Percentiles rank a stretch among this genome's conserved stretches.
These are phyloP conservation scores for Eupithecia subumbrata DNA, from an alignment of 2,888 invertebrate species.

Conservation along the genomic window DNA sequence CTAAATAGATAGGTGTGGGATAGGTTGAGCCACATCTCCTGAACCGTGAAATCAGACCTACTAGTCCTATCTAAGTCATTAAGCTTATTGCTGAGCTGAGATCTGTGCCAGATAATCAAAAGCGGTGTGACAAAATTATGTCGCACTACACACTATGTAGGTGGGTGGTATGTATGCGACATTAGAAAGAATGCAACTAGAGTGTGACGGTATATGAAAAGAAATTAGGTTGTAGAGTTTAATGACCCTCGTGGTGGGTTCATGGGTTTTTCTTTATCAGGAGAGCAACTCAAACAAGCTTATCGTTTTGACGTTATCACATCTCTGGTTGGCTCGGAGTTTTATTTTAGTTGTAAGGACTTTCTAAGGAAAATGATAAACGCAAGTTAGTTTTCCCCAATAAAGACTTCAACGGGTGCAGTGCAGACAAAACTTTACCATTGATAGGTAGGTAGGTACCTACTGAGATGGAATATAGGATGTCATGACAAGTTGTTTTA, in stretches of 20 bases:
- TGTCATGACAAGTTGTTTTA: too few species aligned
- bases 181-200: slow-evolving; percentile 65
- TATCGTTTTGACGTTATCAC: slow-evolving; percentile 29
- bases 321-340: neutral
- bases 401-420: neutral
- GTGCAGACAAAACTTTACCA: neutral
- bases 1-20: neutral
- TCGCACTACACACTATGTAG: slow-evolving; percentile 30
- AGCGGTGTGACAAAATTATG: slow-evolving; percentile 22
- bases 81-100: slow-evolving; percentile 7
- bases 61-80: neutral
- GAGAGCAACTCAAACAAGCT: slow-evolving; percentile 21
- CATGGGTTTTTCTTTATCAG: slow-evolving; percentile 31
- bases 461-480: too few species aligned
- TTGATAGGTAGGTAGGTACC: too few species aligned
- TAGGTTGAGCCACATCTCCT: neutral
- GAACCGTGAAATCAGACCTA: slow-evolving; percentile 2
- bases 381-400: neutral
- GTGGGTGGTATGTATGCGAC: slow-evolving; percentile 46
- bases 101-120: slow-evolving; percentile 5
- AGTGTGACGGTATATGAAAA: slow-evolving; percentile 74
- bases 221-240: slow-evolving; percentile 73
- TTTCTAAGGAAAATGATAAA: neutral
- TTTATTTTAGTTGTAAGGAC: neutral
- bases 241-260: slow-evolving; percentile 45